Percentiles rank a stretch among this genome's conserved stretches.
Conservation (phyloP, 2,888 invertebrate genomes). For the Hypercompe scribonia region DNA sequence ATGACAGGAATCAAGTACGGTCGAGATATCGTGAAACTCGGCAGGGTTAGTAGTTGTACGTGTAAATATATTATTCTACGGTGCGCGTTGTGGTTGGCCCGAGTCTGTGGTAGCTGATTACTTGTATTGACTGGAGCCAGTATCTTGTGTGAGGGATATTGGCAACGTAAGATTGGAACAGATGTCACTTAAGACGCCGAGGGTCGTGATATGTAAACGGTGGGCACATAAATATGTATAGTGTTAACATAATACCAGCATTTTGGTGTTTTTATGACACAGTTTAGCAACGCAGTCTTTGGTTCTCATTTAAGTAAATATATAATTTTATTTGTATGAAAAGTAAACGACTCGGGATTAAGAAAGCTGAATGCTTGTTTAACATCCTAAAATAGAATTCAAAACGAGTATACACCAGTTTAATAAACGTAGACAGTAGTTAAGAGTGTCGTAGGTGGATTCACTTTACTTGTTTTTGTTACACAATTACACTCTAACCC, state of each 20-base stretch:
- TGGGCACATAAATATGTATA: constrained; percentile 13
- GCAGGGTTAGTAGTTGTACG: constrained; percentile 8
- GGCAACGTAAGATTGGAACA: constrained; percentile 19
- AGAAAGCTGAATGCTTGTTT: not conserved
- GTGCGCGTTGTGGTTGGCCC: not conserved
- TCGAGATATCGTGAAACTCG: constrained; percentile 7
- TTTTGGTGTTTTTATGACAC: not conserved
- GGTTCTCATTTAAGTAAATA: not conserved
- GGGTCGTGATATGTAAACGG: constrained; percentile 4
- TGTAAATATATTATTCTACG: constrained; percentile 10
- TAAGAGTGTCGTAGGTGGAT: not conserved
- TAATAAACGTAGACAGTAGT: not conserved
- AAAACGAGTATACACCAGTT: not conserved
- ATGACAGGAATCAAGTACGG: constrained; percentile 26
- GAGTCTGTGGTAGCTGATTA: constrained; percentile 3
- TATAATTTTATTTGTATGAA: not conserved
- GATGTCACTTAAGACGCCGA: constrained; percentile 10
- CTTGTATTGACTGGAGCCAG: constrained; percentile 12
- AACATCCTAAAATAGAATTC: not conserved
- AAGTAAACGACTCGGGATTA: not conserved
- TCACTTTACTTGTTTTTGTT: not conserved
- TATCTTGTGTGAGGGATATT: constrained; percentile 13
- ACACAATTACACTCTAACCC: not conserved
- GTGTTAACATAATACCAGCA: not conserved
- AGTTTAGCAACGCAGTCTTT: not conserved